Conservation (phyloP, 2,797 vertebrate genomes). For the Crenichthys baileyi region DNA sequence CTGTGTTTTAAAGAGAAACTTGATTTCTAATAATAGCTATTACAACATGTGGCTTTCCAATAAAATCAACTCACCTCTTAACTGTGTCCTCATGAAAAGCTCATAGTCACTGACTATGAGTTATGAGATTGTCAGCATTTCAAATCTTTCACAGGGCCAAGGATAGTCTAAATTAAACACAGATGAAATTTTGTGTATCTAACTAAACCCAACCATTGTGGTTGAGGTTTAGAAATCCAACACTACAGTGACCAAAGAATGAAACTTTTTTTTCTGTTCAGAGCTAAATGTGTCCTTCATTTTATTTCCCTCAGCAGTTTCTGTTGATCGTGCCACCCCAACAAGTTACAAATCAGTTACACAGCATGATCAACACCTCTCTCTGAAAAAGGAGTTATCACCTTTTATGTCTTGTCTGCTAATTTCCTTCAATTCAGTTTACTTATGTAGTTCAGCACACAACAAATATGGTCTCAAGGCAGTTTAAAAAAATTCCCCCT, state of each 20-base stretch:
- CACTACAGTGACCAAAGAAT: background rate
- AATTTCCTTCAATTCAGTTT: background rate
- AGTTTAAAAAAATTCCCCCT: background rate
- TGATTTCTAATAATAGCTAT: conserved; percentile 64
- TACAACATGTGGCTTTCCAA: conserved; percentile 57
- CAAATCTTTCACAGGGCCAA: background rate
- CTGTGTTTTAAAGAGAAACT: conserved; percentile 45
- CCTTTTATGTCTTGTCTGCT: background rate
- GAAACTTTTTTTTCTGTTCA: background rate
- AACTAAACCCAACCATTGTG: background rate
- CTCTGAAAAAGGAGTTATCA: background rate
- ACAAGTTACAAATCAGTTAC: background rate
- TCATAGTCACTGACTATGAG: conserved; percentile 19
- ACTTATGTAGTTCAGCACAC: background rate
- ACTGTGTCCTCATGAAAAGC: conserved; percentile 31
- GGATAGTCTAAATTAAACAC: background rate
- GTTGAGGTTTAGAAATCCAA: background rate
- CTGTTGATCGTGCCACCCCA: background rate
- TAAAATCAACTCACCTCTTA: conserved; percentile 64
- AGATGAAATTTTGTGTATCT: background rate
- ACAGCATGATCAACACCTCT: background rate
- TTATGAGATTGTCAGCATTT: conserved; percentile 19
- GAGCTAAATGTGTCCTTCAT: background rate
- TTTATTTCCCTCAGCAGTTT: background rate
- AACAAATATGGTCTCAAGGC: background rate